Evolutionary conservation across 2,113 vertebrate species (phyloP).

Genomic region (Psophia crepitans): DNA sequence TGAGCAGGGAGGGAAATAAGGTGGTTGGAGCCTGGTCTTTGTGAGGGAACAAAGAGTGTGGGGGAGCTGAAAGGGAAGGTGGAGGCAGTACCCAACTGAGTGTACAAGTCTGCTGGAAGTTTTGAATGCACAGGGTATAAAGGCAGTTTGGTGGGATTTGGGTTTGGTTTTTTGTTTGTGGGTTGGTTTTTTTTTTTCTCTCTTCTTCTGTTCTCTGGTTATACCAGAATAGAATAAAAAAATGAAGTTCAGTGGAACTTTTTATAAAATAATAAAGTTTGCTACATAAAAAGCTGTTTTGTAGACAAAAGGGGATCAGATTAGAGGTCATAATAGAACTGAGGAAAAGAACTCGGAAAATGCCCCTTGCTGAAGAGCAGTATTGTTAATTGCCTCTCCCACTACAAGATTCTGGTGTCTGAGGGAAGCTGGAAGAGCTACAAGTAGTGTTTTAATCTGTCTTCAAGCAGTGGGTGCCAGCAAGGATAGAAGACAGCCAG

Average conservation of each 20-base stretch:
- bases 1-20: background rate
- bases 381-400: background rate
- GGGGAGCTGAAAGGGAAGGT: background rate
- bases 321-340: background rate
- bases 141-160: too few species aligned
- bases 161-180: too few species aligned
- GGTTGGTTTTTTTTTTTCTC: background rate
- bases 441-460: conserved; percentile 43
- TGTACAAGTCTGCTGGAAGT: background rate
- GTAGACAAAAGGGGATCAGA: background rate
- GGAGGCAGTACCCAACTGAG: background rate
- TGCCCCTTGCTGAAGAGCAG: background rate
- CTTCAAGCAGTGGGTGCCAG: conserved; percentile 40
- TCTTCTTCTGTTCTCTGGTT: background rate
- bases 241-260: background rate
- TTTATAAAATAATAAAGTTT: background rate
- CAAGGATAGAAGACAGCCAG: conserved; percentile 47
- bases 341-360: background rate
- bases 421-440: conserved; percentile 25
- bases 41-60: background rate
- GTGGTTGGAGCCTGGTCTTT: background rate
- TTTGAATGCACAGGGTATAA: background rate
- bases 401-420: conserved; percentile 5
- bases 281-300: background rate
- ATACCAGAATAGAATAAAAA: background rate